These are phyloP conservation scores for Tyrannus savana DNA, from an alignment of 2,113 vertebrate species.

Conservation along the genomic window DNA sequence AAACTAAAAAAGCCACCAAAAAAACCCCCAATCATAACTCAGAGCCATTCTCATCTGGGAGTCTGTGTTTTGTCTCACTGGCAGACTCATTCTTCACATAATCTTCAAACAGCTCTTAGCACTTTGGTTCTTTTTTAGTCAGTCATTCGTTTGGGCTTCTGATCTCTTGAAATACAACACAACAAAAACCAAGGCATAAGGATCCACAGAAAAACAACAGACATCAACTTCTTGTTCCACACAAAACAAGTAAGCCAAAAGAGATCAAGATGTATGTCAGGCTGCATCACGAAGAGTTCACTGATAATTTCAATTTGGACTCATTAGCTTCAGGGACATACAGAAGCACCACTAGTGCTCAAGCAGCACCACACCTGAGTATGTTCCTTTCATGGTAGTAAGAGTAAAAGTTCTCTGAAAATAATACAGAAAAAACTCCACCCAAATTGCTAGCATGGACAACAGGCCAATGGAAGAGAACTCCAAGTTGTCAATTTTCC, in stretches of 20 bases:
- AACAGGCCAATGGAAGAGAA: background rate
- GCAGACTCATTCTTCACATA: background rate
- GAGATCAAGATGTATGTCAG: background rate
- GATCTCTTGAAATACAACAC: background rate
- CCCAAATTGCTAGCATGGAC: background rate
- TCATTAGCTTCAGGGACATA: background rate
- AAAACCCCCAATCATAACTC: background rate
- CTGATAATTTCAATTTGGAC: background rate
- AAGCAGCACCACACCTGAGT: background rate
- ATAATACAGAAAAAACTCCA: rapidly evolving
- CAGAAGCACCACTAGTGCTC: rapidly evolving
- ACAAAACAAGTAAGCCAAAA: background rate
- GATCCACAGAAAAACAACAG: background rate
- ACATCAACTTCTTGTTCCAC: background rate
- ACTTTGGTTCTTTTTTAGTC: background rate
- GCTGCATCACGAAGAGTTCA: background rate
- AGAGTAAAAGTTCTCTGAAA: background rate
- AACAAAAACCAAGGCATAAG: background rate
- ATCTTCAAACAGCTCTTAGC: background rate
- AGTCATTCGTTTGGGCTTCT: background rate
- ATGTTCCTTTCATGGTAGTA: background rate
- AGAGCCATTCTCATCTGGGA: background rate
- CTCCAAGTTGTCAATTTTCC: background rate
- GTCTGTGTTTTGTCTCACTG: background rate
- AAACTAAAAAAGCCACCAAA: background rate